These are phyloP conservation scores for Scopus umbretta DNA, from an alignment of 2,113 vertebrate genomes.

Conservation along the genomic window DNA sequence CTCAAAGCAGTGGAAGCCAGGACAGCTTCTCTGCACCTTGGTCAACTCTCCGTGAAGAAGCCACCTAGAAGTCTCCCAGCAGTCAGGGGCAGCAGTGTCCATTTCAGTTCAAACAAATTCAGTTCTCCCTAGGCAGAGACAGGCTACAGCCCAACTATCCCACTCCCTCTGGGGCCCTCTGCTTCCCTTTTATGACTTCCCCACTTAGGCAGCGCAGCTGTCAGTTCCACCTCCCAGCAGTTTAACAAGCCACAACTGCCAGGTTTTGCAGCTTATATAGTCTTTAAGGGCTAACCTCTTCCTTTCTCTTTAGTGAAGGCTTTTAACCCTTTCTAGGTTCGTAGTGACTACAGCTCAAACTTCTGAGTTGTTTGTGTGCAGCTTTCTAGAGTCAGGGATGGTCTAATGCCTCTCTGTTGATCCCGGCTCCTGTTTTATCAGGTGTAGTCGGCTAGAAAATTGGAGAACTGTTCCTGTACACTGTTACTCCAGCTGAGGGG, in stretches of 20 bases:
- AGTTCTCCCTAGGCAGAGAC: not conserved
- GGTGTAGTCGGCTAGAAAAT: not conserved
- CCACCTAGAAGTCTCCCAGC: not conserved
- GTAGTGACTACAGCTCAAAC: not conserved
- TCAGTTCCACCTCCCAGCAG: conserved; percentile 51
- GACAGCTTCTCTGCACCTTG: not conserved
- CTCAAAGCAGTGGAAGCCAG: not conserved
- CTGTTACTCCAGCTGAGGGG: not conserved
- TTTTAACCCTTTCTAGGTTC: conserved; percentile 35
- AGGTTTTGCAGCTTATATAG: conserved; percentile 52
- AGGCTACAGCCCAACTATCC: not conserved
- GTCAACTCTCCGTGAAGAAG: not conserved
- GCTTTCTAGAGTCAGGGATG: not conserved
- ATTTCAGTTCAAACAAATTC: not conserved
- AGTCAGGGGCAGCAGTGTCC: not conserved
- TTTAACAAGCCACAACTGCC: conserved; percentile 60
- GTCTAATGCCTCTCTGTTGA: not conserved
- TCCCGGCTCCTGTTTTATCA: not conserved
- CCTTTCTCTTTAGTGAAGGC: conserved; percentile 6
- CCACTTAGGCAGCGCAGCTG: conserved; percentile 34
- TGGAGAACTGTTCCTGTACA: not conserved
- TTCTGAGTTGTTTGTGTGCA: not conserved
- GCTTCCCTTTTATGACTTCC: conserved; percentile 58
- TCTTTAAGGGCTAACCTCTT: conserved; percentile 53
- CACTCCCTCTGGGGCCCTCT: not conserved